Evolutionary conservation across 2,113 vertebrate species (phyloP).

Genomic region (Mugil cephalus): DNA sequence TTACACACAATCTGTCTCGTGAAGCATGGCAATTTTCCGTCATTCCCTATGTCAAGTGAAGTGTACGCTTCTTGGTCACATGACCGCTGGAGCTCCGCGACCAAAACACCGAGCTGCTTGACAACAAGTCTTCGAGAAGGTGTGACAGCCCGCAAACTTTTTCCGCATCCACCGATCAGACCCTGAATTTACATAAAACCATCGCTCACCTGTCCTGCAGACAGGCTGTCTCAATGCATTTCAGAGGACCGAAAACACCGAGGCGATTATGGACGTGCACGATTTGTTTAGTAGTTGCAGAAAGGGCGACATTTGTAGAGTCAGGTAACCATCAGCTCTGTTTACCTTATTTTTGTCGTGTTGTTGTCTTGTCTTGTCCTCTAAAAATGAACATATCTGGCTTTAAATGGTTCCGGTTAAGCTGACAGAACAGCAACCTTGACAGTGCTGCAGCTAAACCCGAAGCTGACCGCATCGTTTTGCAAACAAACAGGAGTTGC

Average conservation of each 20-base stretch:
- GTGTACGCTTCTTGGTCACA: conserved; percentile 31
- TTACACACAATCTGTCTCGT: neutral
- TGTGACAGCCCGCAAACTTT: conserved; percentile 6
- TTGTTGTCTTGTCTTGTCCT: neutral
- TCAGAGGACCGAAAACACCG: conserved; percentile 78
- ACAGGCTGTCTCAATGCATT: conserved; percentile 85
- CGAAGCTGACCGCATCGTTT: conserved; percentile 2
- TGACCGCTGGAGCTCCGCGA: conserved; percentile 24
- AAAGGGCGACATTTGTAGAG: conserved; percentile 93
- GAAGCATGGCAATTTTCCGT: rapidly evolving
- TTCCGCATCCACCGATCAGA: neutral
- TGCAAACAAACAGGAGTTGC: neutral
- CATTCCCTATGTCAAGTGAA: neutral
- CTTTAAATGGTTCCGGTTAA: neutral
- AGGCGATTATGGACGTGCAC: conserved; percentile 90
- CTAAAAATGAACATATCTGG: neutral
- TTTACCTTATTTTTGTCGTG: neutral
- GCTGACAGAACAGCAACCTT: neutral
- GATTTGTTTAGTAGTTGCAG: conserved; percentile 96
- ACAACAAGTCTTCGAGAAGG: conserved; percentile 55
- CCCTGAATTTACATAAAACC: neutral
- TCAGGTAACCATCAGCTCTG: conserved; percentile 85
- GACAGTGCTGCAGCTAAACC: neutral
- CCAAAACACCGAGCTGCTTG: conserved; percentile 51
- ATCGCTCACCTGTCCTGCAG: conserved; percentile 69